Percentiles rank a stretch among this genome's conserved stretches.
Evolutionary conservation across 30 jellyfish, hydroid and myxozoan species (phyloP).

Genomic region (Hydractinia symbiolongicarpus): DNA sequence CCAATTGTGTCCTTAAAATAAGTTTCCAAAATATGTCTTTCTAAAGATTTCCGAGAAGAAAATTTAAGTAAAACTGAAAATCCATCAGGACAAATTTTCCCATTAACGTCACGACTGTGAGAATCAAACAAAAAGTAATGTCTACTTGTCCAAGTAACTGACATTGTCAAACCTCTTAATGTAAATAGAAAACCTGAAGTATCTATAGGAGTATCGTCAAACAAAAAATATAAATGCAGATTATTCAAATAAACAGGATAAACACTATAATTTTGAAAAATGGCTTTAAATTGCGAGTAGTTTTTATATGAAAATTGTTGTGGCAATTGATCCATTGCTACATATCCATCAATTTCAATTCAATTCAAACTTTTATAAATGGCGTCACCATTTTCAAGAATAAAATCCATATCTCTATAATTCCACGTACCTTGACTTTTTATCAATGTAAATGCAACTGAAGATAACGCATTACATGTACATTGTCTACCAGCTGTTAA

Average conservation of each 20-base stretch:
- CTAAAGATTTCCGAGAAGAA: neutral
- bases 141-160: neutral
- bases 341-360: neutral
- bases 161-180: neutral
- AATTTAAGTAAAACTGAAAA: slow-evolving; percentile 6
- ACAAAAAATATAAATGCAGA: too few relatives aligned
- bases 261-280: too few relatives aligned
- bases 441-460: slow-evolving; percentile 6
- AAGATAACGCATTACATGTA: slow-evolving; percentile 30
- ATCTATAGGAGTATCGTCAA: too few relatives aligned
- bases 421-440: slow-evolving; percentile 5
- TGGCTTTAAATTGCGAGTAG: too few relatives aligned
- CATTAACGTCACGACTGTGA: slow-evolving; percentile 15
- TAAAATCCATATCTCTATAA: slow-evolving; percentile 9
- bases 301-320: too few relatives aligned
- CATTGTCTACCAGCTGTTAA: slow-evolving; percentile 38
- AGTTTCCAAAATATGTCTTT: neutral
- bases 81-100: slow-evolving; percentile 7
- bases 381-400: slow-evolving; percentile 12
- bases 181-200: too few relatives aligned
- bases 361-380: slow-evolving; percentile 19
- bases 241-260: neutral
- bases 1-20: neutral
- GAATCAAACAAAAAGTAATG: slow-evolving; percentile 18
- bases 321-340: slow-evolving; percentile 25